Conservation (phyloP, 2,113 vertebrate species). For the Henicopernis longicauda region DNA sequence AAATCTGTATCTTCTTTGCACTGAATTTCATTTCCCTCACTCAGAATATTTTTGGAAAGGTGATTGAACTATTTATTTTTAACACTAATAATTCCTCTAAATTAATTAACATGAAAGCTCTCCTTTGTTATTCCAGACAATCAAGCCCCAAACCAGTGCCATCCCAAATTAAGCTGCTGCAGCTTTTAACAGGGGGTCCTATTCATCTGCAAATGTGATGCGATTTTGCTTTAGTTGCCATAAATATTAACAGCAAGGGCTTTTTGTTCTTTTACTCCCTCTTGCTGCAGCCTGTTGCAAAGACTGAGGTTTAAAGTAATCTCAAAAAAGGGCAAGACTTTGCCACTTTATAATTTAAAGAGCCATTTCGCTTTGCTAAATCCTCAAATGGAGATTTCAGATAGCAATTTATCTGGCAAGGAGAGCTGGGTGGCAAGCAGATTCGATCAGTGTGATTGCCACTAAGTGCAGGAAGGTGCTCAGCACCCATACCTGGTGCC, state of each 20-base stretch:
- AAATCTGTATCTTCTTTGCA: not conserved
- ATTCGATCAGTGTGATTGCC: not conserved
- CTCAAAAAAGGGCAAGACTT: not conserved
- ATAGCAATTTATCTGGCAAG: not conserved
- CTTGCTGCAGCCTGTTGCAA: constrained; percentile 57
- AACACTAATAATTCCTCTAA: constrained; percentile 1
- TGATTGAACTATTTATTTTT: constrained; percentile 11
- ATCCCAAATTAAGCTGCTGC: constrained; percentile 30
- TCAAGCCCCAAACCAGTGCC: not conserved
- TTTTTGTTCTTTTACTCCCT: constrained; percentile 60
- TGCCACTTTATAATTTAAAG: not conserved
- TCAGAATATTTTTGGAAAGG: constrained; percentile 18
- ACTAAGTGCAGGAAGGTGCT: not conserved
- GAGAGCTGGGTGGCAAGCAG: not conserved
- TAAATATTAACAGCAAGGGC: constrained; percentile 52
- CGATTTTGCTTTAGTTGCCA: constrained; percentile 28
- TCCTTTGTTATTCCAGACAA: constrained; percentile 21
- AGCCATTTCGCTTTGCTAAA: not conserved
- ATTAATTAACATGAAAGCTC: constrained; percentile 35
- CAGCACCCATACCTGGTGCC: not conserved
- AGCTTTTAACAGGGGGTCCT: constrained; percentile 30
- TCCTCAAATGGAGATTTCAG: not conserved
- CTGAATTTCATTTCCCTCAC: not conserved
- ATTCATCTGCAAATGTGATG: constrained; percentile 50
- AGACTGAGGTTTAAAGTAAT: constrained; percentile 2